These are phyloP conservation scores for Ophiodon elongatus DNA, from an alignment of 2,113 vertebrate genomes.

Conservation along the genomic window DNA sequence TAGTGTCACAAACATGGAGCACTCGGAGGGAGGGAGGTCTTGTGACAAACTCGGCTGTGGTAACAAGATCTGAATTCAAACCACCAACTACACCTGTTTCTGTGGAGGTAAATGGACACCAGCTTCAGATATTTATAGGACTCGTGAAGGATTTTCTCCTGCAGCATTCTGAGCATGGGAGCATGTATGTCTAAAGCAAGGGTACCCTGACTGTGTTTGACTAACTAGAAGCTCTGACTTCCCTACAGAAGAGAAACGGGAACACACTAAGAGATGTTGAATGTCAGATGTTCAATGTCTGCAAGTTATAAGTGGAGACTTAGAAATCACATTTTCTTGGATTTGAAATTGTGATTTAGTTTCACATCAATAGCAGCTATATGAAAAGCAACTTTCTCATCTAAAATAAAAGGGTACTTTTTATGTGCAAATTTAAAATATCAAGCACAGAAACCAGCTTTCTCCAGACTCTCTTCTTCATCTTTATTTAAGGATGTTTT, in stretches of 20 bases:
- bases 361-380: neutral
- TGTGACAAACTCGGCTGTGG: slow-evolving; percentile 29
- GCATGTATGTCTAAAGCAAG: slow-evolving; percentile 50
- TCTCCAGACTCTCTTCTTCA: neutral
- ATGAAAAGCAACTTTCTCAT: neutral
- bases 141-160: slow-evolving; percentile 54
- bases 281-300: neutral
- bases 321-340: neutral
- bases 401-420: neutral
- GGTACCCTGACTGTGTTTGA: slow-evolving; percentile 45
- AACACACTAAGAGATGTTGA: slow-evolving; percentile 20
- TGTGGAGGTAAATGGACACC: slow-evolving; percentile 26
- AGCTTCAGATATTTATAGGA: slow-evolving; percentile 64
- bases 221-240: slow-evolving; percentile 63
- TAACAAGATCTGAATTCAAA: slow-evolving; percentile 46
- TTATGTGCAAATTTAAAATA: neutral
- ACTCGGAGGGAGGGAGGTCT: slow-evolving; percentile 18
- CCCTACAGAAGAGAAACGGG: slow-evolving; percentile 47
- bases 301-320: neutral
- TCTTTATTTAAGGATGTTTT: neutral
- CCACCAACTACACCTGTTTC: slow-evolving; percentile 30
- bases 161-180: slow-evolving; percentile 26
- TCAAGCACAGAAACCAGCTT: neutral
- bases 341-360: slow-evolving; percentile 14
- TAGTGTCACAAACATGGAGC: slow-evolving; percentile 45